Base-by-base conservation (phyloP, 1,140 invertebrate species). In the Drosophila subpulchrella region DNA sequence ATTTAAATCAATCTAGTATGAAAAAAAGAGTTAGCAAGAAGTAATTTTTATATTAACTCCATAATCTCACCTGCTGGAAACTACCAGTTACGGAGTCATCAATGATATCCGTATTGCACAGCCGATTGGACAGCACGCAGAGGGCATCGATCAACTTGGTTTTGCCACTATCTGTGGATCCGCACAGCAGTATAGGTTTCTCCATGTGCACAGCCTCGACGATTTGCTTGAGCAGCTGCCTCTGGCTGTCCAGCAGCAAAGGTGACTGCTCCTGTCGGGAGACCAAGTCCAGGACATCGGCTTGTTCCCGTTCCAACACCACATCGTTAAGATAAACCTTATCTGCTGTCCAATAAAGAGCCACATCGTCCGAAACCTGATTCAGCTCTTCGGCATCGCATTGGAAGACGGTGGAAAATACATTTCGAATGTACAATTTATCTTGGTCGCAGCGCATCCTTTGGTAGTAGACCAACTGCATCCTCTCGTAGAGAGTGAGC, bases 1-100 rank as follows among this genome's bases (percentile, higher is more conserved):
- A 79, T 95, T 95, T 51, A 96, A 94, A 92, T 97, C 96, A 30
- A 58, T 95, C 95, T 96, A 95, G 84, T 53, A 93, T 10, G 36
- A 27, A 1, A 0, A 32, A 6, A 2, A 8, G 4, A 36, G 1
- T n/a, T 11, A 6, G 78, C 94, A 95, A 46, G 96, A 94, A 92
- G 96, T 50, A 93, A 66, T 68, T 10, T 10, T 13, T 2, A 2
- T 2, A n/a, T n/a, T 12, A 47, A 48, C 1, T 7, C 8, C 56
- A 13, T 24, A 20, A 0, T 10, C 32, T 55, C 6, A 91, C 92
- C 81, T 92, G 92, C 59, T 91, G 92, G 48, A 92, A 92, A 66
- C 89, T 92, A 7, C 91, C 92, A 10, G 91, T 92, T 0, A 92
- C 91, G 0, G 92, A 92, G 48, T 92, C 92, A 56, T 92, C 92